Base-by-base conservation (phyloP, 2,113 vertebrate species). In the Ranitomeya imitator region DNA sequence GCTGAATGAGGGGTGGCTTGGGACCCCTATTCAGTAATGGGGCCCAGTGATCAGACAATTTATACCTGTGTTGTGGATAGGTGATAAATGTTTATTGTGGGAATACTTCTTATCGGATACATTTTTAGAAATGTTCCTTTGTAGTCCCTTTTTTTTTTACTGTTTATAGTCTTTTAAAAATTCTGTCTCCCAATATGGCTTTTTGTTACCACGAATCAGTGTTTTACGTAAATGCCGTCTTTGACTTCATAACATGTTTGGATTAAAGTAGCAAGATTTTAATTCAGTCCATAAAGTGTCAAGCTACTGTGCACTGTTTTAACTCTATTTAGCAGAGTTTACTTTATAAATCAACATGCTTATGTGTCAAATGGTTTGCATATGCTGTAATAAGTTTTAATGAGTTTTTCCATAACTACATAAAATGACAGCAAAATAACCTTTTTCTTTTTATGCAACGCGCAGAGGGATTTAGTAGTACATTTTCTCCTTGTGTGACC, bases 311-410 rank as follows among this genome's bases (percentile, higher is more conserved):
- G 37, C 63, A 15, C 19, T 86, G 73, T 52, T 86, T 86, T 45
- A 78, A 23, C 77, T 69, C 76, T 69, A 51, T 71, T 69, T 26
- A 71, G 61, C 52, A 71, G 15, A 80, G 85, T 87, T 87, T 87
- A 87, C 23, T 31, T 59, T 69, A 80, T 16, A 26, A 63, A 45
- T 71, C 37, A 80, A 59, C 77, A 80, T 3, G 74, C 3, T 37
- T n/a, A 87, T 87, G 85, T 54, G 7, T 87, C n/a, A 45, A 80
- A 71, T 1, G 51, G 52, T 59, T 87, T 87, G 77, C 65, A 26
- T 80, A 80, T 61, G 15, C 21, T 19, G n/a, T 65, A 87, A 67
- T 79, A 55, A 7, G n/a, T 80, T 87, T 87, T 87, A 80, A 87
- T 71, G 23, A 69, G 77, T 69, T 80, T 57, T 80, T 71, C 85